phyloP scores from a whole-genome alignment of 2,113 vertebrate species.

The Xenopus laevis region DNA sequence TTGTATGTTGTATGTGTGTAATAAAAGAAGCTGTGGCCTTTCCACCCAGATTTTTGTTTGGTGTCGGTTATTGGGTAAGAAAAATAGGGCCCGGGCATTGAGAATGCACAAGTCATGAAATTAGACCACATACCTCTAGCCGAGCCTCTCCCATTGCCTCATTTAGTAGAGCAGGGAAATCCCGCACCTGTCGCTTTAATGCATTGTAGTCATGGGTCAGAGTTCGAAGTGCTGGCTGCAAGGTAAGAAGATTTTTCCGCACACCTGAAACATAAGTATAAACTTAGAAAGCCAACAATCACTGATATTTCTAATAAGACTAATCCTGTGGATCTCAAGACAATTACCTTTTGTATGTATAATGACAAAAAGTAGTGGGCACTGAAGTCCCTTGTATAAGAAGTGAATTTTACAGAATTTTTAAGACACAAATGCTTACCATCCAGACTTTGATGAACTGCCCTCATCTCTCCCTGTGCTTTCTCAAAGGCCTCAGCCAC shows the following conservation, averaged over 20 bases:
- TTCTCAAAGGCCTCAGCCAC: constrained; percentile 88
- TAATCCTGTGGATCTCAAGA: too few relatives aligned
- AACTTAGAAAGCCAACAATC: too few relatives aligned
- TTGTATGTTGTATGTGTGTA: too few relatives aligned
- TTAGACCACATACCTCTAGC: constrained; percentile 69
- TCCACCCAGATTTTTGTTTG: too few relatives aligned
- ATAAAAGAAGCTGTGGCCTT: too few relatives aligned
- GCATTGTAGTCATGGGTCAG: constrained; percentile 90
- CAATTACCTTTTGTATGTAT: too few relatives aligned
- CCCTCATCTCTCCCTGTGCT: constrained; percentile 93
- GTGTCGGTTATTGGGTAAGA: too few relatives aligned
- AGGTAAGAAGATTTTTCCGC: constrained; percentile 82
- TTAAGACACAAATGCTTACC: constrained; percentile 62
- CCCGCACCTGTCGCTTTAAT: constrained; percentile 88
- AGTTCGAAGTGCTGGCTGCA: constrained; percentile 88
- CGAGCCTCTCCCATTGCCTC: constrained; percentile 79
- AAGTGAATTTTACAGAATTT: too few relatives aligned
- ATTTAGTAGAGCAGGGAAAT: constrained; percentile 87
- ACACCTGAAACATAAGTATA: constrained; percentile 66
- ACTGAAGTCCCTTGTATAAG: background rate
- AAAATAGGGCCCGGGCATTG: too few relatives aligned
- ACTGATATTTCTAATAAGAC: too few relatives aligned
- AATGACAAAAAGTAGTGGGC: background rate
- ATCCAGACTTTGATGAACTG: constrained; percentile 92
- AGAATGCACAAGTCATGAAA: too few relatives aligned